Evolutionary conservation across 2,888 invertebrate species (phyloP).

Genomic region (Melanophora roralis): DNA sequence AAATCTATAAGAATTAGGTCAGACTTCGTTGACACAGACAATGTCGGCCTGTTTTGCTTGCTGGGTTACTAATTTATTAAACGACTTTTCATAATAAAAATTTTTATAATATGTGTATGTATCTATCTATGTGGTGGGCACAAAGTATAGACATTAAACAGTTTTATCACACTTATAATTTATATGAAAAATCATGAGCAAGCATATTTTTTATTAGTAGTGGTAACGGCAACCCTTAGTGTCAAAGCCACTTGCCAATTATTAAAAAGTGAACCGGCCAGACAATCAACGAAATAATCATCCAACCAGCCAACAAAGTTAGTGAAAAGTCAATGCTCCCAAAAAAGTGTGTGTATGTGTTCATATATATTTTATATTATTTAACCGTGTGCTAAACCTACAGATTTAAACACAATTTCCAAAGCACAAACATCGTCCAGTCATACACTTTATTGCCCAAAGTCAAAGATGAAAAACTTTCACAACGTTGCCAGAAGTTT

Average conservation of each 20-base stretch:
- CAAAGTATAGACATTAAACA: background rate
- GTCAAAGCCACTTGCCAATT: conserved; percentile 38
- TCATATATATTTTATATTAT: conserved; percentile 44
- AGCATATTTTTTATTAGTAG: conserved; percentile 1
- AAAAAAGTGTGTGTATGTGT: background rate
- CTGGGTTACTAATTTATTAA: no score
- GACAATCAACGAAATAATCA: background rate
- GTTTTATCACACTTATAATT: conserved; percentile 13
- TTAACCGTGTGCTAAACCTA: conserved; percentile 52
- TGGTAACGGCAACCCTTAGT: conserved; percentile 18
- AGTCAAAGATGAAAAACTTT: no score
- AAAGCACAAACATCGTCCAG: conserved; percentile 8
- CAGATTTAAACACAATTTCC: conserved; percentile 13
- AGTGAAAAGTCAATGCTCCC: conserved; percentile 59
- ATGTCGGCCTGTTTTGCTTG: no score
- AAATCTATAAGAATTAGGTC: no score
- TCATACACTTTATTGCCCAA: no score
- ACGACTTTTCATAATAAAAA: no score
- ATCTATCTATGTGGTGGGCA: background rate
- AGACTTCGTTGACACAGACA: no score
- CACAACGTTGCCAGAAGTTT: background rate
- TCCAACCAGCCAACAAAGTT: conserved; percentile 37
- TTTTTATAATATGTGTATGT: background rate
- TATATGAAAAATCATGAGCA: conserved; percentile 36
- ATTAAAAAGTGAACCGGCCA: background rate